A percentile compares a stretch with the other conserved stretches of the same genome.
These are phyloP conservation scores for Solen grandis DNA, from an alignment of 1,140 invertebrate species.

Conservation along the genomic window DNA sequence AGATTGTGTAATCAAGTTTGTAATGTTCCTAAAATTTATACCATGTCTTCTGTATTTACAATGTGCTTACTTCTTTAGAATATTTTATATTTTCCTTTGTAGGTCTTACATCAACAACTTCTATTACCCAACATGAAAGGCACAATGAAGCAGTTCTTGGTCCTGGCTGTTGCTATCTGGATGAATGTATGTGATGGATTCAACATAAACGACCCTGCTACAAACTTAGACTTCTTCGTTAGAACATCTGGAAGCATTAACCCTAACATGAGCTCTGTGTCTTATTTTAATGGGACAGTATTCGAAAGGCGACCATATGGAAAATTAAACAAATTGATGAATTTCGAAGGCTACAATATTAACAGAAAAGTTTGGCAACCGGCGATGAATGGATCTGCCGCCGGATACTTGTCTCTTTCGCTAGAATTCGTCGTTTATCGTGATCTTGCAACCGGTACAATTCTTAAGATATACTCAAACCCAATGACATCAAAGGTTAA, in stretches of 20 bases:
- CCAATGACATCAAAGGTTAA: constrained; percentile 13
- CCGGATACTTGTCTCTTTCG: constrained; percentile 50
- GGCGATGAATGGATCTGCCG: constrained; percentile 20
- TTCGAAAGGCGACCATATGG: constrained; percentile 13
- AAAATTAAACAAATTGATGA: constrained; percentile 29
- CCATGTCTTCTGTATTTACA: no score
- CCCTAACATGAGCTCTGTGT: constrained; percentile 3
- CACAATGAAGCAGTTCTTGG: no score
- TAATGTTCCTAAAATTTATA: no score
- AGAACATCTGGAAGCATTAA: constrained; percentile 16
- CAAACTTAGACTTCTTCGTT: constrained; percentile 47
- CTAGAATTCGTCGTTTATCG: constrained; percentile 57
- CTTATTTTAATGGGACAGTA: constrained; percentile 55
- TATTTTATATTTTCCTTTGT: no score
- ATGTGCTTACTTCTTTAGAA: no score
- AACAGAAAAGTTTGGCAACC: constrained; percentile 29
- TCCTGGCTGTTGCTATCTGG: no score
- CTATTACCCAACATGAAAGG: no score
- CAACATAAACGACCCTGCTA: constrained; percentile 17
- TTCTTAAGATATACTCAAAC: constrained; percentile 3
- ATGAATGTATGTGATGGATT: no score
- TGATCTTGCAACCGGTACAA: constrained; percentile 47
- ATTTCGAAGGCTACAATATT: constrained; percentile 59
- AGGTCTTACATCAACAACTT: no score
- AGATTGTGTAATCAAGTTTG: no score